phyloP scores from a whole-genome alignment of 2,797 vertebrate species.

The Gallirallus australis region DNA sequence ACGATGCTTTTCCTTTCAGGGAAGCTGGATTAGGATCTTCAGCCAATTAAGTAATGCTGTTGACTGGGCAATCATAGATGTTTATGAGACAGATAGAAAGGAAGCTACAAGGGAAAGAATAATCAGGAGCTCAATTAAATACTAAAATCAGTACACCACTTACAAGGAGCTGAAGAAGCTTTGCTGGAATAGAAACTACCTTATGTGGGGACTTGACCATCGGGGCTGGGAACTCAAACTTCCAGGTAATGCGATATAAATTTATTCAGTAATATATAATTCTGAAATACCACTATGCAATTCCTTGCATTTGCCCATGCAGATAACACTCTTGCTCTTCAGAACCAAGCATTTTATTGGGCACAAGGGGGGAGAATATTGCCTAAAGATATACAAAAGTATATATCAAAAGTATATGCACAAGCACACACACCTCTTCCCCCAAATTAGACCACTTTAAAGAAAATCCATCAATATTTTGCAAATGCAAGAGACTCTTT shows the following conservation, averaged over 20 bases:
- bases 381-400: not conserved
- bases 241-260: not conserved
- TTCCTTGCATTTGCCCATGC: not conserved
- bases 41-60: conserved; percentile 57
- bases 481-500: not conserved
- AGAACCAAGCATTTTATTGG: not conserved
- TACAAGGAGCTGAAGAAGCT: not conserved
- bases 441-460: not conserved
- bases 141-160: not conserved
- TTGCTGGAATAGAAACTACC: not conserved
- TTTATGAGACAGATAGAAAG: conserved; percentile 38
- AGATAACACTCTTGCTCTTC: not conserved
- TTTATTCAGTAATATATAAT: not conserved
- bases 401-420: not conserved
- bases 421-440: not conserved
- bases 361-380: not conserved
- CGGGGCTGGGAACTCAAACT: not conserved
- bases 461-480: not conserved
- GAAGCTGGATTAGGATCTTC: conserved; percentile 59
- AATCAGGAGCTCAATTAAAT: conserved; percentile 18
- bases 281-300: not conserved
- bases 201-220: not conserved
- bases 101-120: conserved; percentile 4
- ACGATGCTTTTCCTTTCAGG: conserved; percentile 39
- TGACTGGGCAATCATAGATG: conserved; percentile 40